Evolutionary conservation across 2,797 vertebrate species (phyloP).

Genomic region (Acanthornis magna): DNA sequence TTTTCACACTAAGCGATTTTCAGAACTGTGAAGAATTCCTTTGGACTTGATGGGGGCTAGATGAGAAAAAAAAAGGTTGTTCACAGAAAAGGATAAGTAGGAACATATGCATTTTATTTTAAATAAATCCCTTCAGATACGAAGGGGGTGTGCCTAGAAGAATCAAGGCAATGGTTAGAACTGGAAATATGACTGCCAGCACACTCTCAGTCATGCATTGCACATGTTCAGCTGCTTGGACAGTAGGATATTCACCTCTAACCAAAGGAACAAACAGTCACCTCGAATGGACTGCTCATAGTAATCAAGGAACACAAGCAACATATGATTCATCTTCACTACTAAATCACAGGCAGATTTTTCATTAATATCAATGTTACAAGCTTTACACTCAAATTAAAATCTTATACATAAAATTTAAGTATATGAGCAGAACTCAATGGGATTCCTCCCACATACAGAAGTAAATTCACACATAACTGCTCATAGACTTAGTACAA

Average conservation of each 20-base stretch:
- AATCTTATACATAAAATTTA: not conserved
- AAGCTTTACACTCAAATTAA: slow-evolving; percentile 12
- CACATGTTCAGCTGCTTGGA: not conserved
- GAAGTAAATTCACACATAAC: not conserved
- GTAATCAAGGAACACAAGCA: not conserved
- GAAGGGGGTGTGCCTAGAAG: not conserved
- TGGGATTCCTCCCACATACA: slow-evolving; percentile 1
- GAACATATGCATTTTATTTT: not conserved
- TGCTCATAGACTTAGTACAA: not conserved
- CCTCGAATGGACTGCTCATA: not conserved
- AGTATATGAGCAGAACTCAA: not conserved
- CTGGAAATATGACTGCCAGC: not conserved
- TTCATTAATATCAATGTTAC: not conserved
- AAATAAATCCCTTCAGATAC: not conserved
- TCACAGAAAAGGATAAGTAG: not conserved
- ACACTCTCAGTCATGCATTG: not conserved
- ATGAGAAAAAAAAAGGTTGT: not conserved
- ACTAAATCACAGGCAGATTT: not conserved
- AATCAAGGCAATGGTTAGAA: not conserved
- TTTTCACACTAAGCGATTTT: not conserved
- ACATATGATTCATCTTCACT: not conserved
- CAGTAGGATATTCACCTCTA: not conserved
- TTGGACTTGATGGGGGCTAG: not conserved
- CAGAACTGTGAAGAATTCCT: not conserved
- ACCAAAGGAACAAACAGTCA: not conserved